Conservation (phyloP, 2,113 vertebrate species). For the Megaceryle torquata region DNA sequence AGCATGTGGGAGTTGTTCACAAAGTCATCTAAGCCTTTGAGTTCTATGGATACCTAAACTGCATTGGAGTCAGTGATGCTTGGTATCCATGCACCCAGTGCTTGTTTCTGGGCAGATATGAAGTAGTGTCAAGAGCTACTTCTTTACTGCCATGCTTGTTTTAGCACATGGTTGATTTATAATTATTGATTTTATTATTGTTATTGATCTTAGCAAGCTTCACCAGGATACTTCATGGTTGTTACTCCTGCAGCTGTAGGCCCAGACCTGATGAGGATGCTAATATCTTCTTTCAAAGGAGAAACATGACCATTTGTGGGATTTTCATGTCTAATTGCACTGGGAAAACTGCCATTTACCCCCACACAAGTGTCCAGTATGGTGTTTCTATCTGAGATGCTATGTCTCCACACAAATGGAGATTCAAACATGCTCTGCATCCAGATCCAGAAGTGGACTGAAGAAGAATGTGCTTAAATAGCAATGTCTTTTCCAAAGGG, state of each 20-base stretch:
- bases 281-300: background rate
- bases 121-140: background rate
- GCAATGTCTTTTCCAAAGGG: background rate
- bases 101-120: background rate
- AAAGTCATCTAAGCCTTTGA: background rate
- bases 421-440: background rate
- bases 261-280: background rate
- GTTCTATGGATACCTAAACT: background rate
- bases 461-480: background rate
- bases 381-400: background rate
- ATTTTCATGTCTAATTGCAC: background rate
- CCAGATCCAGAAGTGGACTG: background rate
- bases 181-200: background rate
- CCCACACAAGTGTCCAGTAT: background rate
- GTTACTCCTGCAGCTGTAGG: background rate
- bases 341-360: background rate
- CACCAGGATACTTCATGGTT: background rate
- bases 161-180: background rate
- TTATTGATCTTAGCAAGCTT: background rate
- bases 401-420: background rate
- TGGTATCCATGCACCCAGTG: rapidly evolving
- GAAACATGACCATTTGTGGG: background rate
- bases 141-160: background rate
- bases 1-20: background rate
- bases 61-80: background rate